Percentiles rank a stretch among this genome's conserved stretches.
phyloP scores from a whole-genome alignment of 1,140 invertebrate species.

The Brachionus sp. region DNA sequence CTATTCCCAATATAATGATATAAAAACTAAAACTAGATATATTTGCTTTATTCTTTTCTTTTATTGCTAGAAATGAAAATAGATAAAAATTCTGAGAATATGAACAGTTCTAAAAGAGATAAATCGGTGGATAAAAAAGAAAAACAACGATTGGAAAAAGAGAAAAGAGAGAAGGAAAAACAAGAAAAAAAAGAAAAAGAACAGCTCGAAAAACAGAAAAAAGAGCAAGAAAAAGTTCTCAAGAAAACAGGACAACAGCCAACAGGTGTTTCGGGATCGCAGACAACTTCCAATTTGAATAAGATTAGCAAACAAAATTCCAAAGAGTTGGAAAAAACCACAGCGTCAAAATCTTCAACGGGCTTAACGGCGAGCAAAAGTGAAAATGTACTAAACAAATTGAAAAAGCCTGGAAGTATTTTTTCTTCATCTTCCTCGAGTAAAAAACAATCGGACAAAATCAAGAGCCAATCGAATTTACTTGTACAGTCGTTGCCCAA shows the following conservation, averaged over 20 bases:
- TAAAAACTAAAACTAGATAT: not conserved
- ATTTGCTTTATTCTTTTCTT: not conserved
- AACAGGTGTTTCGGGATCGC: not conserved
- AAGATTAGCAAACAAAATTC: constrained; percentile 20
- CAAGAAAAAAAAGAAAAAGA: not conserved
- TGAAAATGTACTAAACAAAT: constrained; percentile 24
- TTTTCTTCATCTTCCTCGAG: constrained; percentile 26
- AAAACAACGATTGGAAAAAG: constrained; percentile 7
- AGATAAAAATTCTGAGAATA: constrained; percentile 24
- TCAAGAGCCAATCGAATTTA: constrained; percentile 10
- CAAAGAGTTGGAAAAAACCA: not conserved
- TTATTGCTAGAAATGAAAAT: constrained; percentile 22
- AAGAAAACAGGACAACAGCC: constrained; percentile 14
- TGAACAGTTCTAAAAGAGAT: constrained; percentile 7
- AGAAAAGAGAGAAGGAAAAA: constrained; percentile 32
- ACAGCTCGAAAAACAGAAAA: not conserved
- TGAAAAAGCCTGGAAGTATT: constrained; percentile 6
- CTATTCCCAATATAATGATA: not conserved
- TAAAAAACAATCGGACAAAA: not conserved
- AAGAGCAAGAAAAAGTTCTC: not conserved
- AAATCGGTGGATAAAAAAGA: constrained; percentile 37
- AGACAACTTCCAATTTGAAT: not conserved
- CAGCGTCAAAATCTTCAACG: not conserved
- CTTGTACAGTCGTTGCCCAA: not conserved
- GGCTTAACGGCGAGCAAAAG: not conserved